Evolutionary conservation across 2,113 vertebrate species (phyloP).

Genomic region (Syrrhaptes paradoxus): DNA sequence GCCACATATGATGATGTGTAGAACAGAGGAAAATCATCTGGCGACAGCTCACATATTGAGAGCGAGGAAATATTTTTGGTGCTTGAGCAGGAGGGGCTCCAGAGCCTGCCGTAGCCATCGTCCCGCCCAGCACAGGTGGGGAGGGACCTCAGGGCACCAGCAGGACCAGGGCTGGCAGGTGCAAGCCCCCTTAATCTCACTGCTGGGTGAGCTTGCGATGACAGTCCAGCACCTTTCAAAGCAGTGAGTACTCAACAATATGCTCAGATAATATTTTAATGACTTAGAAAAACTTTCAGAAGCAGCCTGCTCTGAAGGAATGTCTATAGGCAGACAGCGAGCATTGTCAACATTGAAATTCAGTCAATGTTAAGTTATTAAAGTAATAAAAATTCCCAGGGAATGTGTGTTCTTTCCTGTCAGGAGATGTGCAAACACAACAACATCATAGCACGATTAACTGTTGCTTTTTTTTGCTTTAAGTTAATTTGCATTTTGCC

Average conservation of each 20-base stretch:
- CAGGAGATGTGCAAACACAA: neutral
- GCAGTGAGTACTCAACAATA: neutral
- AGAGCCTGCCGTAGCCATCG: neutral
- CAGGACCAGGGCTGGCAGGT: neutral
- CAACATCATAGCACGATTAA: neutral
- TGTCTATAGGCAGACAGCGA: neutral
- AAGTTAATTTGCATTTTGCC: neutral
- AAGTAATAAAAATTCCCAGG: neutral
- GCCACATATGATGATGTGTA: neutral
- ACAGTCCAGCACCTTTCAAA: constrained; percentile 12
- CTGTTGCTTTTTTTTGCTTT: neutral
- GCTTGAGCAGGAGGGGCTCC: rapidly evolving
- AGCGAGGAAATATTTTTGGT: neutral
- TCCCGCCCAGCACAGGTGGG: rapidly evolving
- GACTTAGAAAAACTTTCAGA: neutral
- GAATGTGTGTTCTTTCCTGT: neutral
- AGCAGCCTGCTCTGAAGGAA: neutral
- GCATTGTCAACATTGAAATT: neutral
- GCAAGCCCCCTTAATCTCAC: neutral
- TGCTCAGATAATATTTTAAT: constrained; percentile 23
- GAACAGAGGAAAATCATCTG: neutral
- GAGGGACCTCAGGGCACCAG: neutral
- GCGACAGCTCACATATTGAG: neutral
- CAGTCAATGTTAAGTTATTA: neutral
- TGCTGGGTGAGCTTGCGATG: neutral